Base-by-base conservation (phyloP, 2,797 vertebrate genomes). In the Eulemur coronatus region DNA sequence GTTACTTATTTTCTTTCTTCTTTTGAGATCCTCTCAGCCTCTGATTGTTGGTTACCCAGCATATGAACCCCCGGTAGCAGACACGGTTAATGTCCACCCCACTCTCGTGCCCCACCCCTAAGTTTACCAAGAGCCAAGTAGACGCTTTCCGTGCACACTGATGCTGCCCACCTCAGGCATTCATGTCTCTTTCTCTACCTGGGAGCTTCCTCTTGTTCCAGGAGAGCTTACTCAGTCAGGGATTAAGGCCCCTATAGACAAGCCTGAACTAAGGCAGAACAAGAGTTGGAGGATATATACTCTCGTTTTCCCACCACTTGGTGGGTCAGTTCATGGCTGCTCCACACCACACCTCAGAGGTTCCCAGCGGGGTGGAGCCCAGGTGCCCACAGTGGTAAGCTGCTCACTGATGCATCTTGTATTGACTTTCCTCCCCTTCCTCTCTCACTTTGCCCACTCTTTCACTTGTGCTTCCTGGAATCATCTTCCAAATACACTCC, bases 231-330 rank as follows among this genome's bases (percentile, higher is more conserved):
- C 48, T n/a, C 17, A 14, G 43, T 8, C 24, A 20, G 18, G 15
- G 7, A 61, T 7, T 35, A 17, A 79, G 33, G 28, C 5, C 20
- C 41, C 90, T 6, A 4, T 0, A 12, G 9, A 33, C 15, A 30
- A 67, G 17, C 22, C n/a, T n/a, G 50, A 57, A 10, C 24, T 24
- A 26, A 5, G 30, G 35, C 70, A 20, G 41, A 84, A 30, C 1
- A 8, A 6, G 0, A 13, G 4, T 0, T 43, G 15, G 55, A 30
- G 22, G 41, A 20, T 0, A 14, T 30, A 3, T 1, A 12, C 0
- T 7, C 30, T 22, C 22, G 20, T 55, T 46, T 41, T 46, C 43
- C 79, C 84, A 33, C 43, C 9, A 5, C 4, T 0, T 2, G 5
- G 35, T 22, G 14, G 18, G 38, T 35, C 24, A 14, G 12, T 43